Evolutionary conservation across 37 sponge, comb jelly and placozoan genomes (phyloP), one percentile per base, ranked within the genome.

Genomic region (Haliclona indistincta): DNA sequence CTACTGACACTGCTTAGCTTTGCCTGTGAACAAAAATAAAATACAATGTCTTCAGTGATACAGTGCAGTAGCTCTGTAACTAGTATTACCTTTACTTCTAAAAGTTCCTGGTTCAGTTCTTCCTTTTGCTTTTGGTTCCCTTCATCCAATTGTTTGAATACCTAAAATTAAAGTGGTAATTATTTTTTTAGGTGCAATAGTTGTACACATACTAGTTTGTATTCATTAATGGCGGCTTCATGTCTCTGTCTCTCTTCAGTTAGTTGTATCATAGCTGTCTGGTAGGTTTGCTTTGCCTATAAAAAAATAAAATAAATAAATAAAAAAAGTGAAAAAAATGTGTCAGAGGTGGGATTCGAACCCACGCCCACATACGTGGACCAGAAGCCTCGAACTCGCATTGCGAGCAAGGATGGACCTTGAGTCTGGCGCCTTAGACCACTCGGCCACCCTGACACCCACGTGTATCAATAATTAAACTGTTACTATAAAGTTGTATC

Each of bases 281-380:
- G 88, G 55, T 82, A 94, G 56, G 86, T 58, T 55, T 81, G 69
- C 47, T 93, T 93, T 29, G 70, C 76, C 94, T 93, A 43, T 4
- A 82, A 23, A 7, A 47, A 72, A 44, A 68, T 56, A 29, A 77
- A 51, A 39, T 22, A 61, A 78, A 26, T 34, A 17, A 0, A 35
- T 38, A 33, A 54, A 66, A 64, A 73, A 67, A 77, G 63, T 77
- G 73, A 84, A 81, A 87, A 89, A 86, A 79, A 54, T 68, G 70
- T 97, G 98, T 97, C 98, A 97, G 96, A 81, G 85, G 98, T 97
- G 97, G 97, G 97, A 96, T 96, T 96, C 88, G 97, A 96, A 96
- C 97, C 97, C 97, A 96, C 97, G 97, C 97, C 98, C 93, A 94
- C 95, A 94, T 97, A 88, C 95, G 95, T 94, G 93, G 98, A 97